phyloP scores from a whole-genome alignment of 2,888 invertebrate genomes.

The Sepioteuthis lessoniana region DNA sequence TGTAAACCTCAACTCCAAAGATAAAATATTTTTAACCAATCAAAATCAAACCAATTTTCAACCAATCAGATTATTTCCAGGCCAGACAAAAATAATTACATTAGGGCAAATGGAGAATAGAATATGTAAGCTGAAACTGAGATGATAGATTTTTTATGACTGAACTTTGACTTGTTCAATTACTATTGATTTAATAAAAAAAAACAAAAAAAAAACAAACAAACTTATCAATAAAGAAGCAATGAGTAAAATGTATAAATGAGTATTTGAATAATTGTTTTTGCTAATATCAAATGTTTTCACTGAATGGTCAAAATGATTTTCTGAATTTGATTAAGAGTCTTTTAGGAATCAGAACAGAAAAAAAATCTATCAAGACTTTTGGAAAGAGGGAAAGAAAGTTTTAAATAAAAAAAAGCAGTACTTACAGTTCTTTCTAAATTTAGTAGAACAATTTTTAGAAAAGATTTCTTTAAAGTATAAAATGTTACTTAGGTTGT shows the following conservation, averaged over 20 bases:
- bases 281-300: neutral
- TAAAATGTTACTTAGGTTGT: too few species aligned
- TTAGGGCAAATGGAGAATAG: neutral
- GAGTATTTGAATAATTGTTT: slow-evolving; percentile 33
- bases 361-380: too few species aligned
- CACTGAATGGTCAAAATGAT: neutral
- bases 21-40: neutral
- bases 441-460: too few species aligned
- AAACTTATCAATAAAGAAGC: neutral
- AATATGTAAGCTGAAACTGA: neutral
- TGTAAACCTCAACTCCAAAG: neutral
- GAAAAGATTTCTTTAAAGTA: too few species aligned
- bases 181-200: neutral
- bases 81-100: neutral
- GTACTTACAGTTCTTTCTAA: too few species aligned
- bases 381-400: too few species aligned
- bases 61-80: neutral
- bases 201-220: too few species aligned
- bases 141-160: neutral
- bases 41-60: slow-evolving; percentile 18
- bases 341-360: neutral
- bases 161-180: neutral
- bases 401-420: too few species aligned
- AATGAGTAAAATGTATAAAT: neutral
- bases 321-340: neutral